Evolutionary conservation across 2,113 vertebrate species (phyloP).

Genomic region (Eudorcas thomsonii): DNA sequence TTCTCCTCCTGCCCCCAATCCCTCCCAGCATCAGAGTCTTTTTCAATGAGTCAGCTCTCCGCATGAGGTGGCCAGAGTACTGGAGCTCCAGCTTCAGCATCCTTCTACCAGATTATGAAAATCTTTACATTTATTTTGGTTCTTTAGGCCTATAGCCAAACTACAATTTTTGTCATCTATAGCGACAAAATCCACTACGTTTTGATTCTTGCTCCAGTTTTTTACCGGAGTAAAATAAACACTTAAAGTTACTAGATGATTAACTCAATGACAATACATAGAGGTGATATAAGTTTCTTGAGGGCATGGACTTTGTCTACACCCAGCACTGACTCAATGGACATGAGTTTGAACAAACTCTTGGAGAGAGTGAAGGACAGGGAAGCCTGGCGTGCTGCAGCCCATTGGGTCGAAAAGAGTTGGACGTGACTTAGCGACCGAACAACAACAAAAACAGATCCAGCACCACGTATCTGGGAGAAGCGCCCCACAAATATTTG

Average conservation of each 20-base stretch:
- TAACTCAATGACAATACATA: background rate
- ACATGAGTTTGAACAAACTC: background rate
- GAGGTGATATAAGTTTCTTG: background rate
- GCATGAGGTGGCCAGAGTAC: no score
- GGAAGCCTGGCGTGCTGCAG: background rate
- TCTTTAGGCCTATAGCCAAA: slow-evolving; percentile 24
- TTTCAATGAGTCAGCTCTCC: no score
- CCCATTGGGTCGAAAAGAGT: background rate
- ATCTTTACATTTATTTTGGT: slow-evolving; percentile 18
- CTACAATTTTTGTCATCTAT: background rate
- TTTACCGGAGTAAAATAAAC: background rate
- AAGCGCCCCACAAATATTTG: background rate
- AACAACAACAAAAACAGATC: background rate
- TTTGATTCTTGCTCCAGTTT: background rate
- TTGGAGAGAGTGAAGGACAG: background rate
- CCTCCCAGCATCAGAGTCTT: no score
- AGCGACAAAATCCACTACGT: background rate
- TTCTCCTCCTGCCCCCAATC: no score
- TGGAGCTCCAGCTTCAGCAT: no score
- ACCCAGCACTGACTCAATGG: background rate
- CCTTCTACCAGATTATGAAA: background rate
- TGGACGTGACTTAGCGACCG: background rate
- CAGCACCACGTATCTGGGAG: background rate
- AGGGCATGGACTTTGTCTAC: background rate
- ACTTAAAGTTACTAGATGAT: background rate